These are phyloP conservation scores for Stomatorhinus walkeri DNA, from an alignment of 2,797 vertebrate genomes.

Conservation along the genomic window DNA sequence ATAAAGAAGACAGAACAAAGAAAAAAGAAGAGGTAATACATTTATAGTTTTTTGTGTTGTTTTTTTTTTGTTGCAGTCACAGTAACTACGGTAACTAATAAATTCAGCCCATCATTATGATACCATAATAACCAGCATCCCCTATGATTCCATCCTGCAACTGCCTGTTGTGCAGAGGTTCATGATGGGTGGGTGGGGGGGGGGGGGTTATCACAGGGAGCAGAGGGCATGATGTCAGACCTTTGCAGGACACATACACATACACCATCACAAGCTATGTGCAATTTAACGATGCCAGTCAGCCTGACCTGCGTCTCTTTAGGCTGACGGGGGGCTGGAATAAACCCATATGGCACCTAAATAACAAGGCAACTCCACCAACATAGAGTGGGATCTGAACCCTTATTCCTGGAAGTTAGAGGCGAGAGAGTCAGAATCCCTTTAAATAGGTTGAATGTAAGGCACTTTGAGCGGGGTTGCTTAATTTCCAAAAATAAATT, in stretches of 20 bases:
- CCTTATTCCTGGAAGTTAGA: background rate
- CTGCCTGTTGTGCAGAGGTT: background rate
- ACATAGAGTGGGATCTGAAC: background rate
- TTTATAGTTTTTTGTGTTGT: background rate
- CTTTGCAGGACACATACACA: background rate
- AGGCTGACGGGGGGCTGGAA: background rate
- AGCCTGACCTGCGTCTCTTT: background rate
- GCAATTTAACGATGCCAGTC: background rate
- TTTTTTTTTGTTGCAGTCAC: background rate
- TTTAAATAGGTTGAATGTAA: background rate
- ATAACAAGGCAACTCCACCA: background rate
- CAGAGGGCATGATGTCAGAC: background rate
- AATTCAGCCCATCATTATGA: background rate
- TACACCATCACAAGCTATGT: background rate
- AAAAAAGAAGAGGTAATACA: background rate
- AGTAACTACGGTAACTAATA: background rate
- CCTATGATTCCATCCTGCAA: background rate
- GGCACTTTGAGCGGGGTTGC: background rate
- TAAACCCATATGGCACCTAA: background rate
- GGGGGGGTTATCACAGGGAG: background rate
- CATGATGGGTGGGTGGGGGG: background rate
- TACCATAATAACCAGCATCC: background rate
- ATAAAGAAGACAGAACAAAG: background rate
- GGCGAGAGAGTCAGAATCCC: background rate
- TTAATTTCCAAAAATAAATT: background rate